Evolutionary conservation across 2,888 invertebrate genomes (phyloP).

Genomic region (Meteorus colon): DNA sequence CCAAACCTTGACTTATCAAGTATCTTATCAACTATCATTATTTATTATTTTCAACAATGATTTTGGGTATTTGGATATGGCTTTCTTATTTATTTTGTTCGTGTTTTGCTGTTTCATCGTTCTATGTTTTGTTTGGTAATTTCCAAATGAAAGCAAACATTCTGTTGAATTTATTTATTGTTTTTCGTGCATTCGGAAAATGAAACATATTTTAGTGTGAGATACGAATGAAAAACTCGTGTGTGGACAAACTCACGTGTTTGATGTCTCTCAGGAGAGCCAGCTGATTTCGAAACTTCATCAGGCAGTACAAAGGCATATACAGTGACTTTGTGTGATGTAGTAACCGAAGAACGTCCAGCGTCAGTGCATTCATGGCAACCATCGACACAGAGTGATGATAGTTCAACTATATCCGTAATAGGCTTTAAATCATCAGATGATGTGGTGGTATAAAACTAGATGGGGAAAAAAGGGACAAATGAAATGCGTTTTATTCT

Average conservation of each 20-base stretch:
- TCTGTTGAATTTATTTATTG: constrained; percentile 7
- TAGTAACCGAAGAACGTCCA: constrained; percentile 60
- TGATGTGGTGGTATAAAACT: constrained; percentile 54
- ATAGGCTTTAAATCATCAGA: constrained; percentile 45
- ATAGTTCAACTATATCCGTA: constrained; percentile 28
- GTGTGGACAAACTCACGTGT: neutral
- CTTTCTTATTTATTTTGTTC: neutral
- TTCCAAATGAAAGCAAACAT: neutral
- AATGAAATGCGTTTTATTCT: neutral
- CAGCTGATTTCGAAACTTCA: constrained; percentile 62
- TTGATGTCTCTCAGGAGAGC: constrained; percentile 59
- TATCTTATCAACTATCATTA: too few species aligned
- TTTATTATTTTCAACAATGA: neutral
- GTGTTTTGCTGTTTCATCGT: neutral
- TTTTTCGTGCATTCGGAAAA: constrained; percentile 19
- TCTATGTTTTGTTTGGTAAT: neutral
- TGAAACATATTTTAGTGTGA: constrained; percentile 2
- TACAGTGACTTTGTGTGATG: constrained; percentile 60
- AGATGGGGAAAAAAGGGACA: neutral
- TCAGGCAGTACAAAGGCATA: constrained; percentile 63
- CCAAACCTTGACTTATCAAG: too few species aligned
- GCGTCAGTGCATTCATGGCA: constrained; percentile 54
- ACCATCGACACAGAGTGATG: constrained; percentile 32
- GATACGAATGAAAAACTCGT: constrained; percentile 18
- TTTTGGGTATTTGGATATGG: neutral